Percentiles rank a stretch among this genome's conserved stretches.
phyloP scores from a whole-genome alignment of 1,140 invertebrate genomes.

The Sesamia nonagrioides region DNA sequence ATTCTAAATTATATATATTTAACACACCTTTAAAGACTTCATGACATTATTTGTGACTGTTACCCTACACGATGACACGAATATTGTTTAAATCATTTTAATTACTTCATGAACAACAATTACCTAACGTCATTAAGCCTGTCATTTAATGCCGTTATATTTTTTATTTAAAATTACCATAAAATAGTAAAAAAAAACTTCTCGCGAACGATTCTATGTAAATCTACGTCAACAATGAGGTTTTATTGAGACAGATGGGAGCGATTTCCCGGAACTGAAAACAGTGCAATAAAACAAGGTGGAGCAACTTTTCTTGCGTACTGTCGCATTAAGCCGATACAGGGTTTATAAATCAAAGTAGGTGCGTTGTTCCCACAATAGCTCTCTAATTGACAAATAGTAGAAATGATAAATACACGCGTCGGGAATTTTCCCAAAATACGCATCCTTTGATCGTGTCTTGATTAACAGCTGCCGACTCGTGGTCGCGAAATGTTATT shows the following conservation, averaged over 20 bases:
- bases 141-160: slow-evolving; percentile 38
- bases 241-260: slow-evolving; percentile 54
- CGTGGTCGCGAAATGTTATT: slow-evolving; percentile 77
- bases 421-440: slow-evolving; percentile 82
- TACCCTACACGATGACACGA: slow-evolving; percentile 16
- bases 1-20: too few species aligned
- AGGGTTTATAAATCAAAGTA: slow-evolving; percentile 80
- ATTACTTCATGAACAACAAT: slow-evolving; percentile 40
- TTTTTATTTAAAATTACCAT: slow-evolving; percentile 40
- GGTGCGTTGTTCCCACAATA: slow-evolving; percentile 83
- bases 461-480: slow-evolving; percentile 82
- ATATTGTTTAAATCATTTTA: slow-evolving; percentile 44
- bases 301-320: slow-evolving; percentile 56
- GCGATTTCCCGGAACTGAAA: slow-evolving; percentile 45
- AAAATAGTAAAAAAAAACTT: slow-evolving; percentile 34
- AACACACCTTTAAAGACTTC: neutral
- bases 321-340: slow-evolving; percentile 58
- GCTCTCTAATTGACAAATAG: slow-evolving; percentile 87
- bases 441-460: slow-evolving; percentile 81
- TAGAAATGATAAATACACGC: slow-evolving; percentile 85
- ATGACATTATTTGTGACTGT: slow-evolving; percentile 31
- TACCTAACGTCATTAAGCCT: slow-evolving; percentile 33
- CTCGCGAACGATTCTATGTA: slow-evolving; percentile 15
- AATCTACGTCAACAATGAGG: slow-evolving; percentile 47
- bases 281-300: slow-evolving; percentile 52